Evolutionary conservation across 2,888 invertebrate genomes (phyloP), one percentile per base, ranked within the genome.

Genomic region (Agelastica alni): DNA sequence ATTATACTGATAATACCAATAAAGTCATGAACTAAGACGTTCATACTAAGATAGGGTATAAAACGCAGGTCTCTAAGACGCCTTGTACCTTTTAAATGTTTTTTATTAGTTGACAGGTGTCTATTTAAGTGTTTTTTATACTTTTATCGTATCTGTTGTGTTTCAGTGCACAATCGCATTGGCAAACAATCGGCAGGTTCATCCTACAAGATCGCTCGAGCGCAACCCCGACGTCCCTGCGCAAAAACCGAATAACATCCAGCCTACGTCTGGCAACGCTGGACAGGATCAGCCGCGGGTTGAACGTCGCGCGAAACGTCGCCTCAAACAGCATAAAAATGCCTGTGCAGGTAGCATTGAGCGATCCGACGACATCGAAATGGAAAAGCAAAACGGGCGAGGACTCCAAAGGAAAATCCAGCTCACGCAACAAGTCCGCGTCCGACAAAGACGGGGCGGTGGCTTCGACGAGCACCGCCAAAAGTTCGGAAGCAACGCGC

Each of bases 151-250:
- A 13, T 14, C 2, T 16, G 9, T 34, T 12, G 12, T 18, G 5
- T 39, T 39, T 10, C 12, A 84, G 88, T 30, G 90, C 91, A 0
- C 96, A 95, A 78, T 88, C 90, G 0, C 85, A 88, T 59, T 96
- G 95, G 95, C 93, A 93, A 72, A 91, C 91, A 0, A 83, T 92
- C 0, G 95, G 95, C 0, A 81, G 92, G 28, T 90, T 91, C 67
- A 87, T 90, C 0, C 76, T 90, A 39, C 85, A 87, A 62, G 89
- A 89, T 66, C 53, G 62, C n/a, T 81, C 83, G 6, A 85, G 82
- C 16, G 83, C 84, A 0, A 76, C 87, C 1, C 86, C 87, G 2
- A 79, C 79, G 9, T 77, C 81, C 1, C 75, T 85, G 2, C 80
- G 85, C 47, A 76, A 84, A 48, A 78, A 79, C 65, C 72, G 79